Evolutionary conservation across 2,888 invertebrate species (phyloP), one percentile per base, ranked within the genome.

Genomic region (Aquatica leii): DNA sequence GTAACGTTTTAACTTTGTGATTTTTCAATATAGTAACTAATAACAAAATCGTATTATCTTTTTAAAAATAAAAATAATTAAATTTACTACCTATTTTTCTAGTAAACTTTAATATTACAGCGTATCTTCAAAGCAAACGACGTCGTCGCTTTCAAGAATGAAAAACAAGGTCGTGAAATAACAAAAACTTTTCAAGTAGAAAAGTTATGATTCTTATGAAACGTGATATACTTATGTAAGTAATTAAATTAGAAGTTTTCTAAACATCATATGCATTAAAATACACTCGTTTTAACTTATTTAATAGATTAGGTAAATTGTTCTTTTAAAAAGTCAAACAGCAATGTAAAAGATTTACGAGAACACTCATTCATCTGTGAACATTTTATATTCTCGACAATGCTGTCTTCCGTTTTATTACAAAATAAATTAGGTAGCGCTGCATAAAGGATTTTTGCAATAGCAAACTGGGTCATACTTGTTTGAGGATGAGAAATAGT

Each of bases 351-450:
- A 24, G 24, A 24, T 4, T 24, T 24, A 24, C 24, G 24, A 24
- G 24, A 4, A 6, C 24, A 24, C 24, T 24, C 24, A 24, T 24
- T 24, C 24, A 24, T 24, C 24, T 24, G 24, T 24, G 24, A 24
- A 24, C 24, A 24, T 46, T 46, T 46, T 18, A 46, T 18, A 46
- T 46, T 46, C 18, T 14, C 17, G 41, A 17, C 41, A 43, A 17
- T 14, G 8, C 41, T 20, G 17, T 20, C n/a, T 18, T 46, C 18
- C 46, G 18, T 46, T 46, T 46, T 46, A 46, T 46, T 18, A 46
- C 46, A 17, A 46, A 46, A 46, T 46, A 46, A 46, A 18, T 46
- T 46, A 46, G 18, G 46, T 46, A 18, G 46, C 17, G 46, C 18
- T 20, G 18, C 20, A 18, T 20, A 46, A 46, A 46, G 18, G 20